Percentiles rank a stretch among this genome's conserved stretches.
Conservation (phyloP, 2,888 invertebrate species). For the Habroteleia sp. region DNA sequence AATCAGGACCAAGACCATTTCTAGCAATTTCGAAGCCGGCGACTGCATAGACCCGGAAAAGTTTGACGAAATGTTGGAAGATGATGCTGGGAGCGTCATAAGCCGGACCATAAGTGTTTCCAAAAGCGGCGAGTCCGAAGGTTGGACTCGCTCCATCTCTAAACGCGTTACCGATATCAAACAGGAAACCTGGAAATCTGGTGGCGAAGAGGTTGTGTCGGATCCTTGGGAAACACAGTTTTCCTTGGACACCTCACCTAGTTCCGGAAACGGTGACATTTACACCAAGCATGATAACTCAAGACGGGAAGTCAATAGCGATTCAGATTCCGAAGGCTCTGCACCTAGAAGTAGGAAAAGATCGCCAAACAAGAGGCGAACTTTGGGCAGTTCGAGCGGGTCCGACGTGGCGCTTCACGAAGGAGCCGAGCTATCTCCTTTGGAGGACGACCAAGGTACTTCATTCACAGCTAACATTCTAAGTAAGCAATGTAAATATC, state of each 20-base stretch:
- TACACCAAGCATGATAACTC: slow-evolving; percentile 75
- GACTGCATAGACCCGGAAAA: slow-evolving; percentile 61
- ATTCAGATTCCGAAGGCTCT: slow-evolving; percentile 79
- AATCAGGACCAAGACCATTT: neutral
- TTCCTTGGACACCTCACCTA: slow-evolving; percentile 76
- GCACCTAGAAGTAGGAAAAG: slow-evolving; percentile 74
- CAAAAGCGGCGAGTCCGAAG: slow-evolving; percentile 14
- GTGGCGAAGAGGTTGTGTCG: slow-evolving; percentile 64
- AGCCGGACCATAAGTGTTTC: slow-evolving; percentile 26
- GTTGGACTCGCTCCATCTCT: slow-evolving; percentile 61
- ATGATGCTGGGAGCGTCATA: slow-evolving; percentile 32
- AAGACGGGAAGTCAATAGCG: slow-evolving; percentile 76
- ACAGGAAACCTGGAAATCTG: slow-evolving; percentile 70
- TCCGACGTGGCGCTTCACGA: slow-evolving; percentile 86
- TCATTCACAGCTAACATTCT: slow-evolving; percentile 80
- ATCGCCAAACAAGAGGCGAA: slow-evolving; percentile 80
- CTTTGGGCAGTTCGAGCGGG: slow-evolving; percentile 85
- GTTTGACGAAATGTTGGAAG: slow-evolving; percentile 60
- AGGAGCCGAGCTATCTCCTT: slow-evolving; percentile 84
- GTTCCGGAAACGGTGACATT: slow-evolving; percentile 76
- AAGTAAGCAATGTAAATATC: slow-evolving; percentile 81
- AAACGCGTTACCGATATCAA: slow-evolving; percentile 66
- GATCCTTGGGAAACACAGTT: slow-evolving; percentile 77
- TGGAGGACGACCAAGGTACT: slow-evolving; percentile 85
- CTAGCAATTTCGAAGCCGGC: slow-evolving; percentile 22